Percentiles rank a stretch among this genome's conserved stretches.
Evolutionary conservation across 2,888 invertebrate genomes (phyloP).

Genomic region (Caenorhabditis plicata): DNA sequence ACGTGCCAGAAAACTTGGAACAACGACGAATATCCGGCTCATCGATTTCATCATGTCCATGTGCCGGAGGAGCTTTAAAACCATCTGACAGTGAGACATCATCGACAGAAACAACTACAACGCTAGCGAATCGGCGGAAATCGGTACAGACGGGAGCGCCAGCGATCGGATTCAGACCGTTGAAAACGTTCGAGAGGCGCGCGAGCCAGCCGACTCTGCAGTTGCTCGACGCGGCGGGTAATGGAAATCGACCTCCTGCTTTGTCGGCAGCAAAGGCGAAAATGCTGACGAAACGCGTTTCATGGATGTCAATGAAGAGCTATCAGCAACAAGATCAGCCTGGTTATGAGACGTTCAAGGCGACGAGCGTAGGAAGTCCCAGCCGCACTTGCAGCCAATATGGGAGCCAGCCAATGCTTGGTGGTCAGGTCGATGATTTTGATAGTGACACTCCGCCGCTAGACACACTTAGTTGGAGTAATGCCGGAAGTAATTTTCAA

Average conservation of each 20-base stretch:
- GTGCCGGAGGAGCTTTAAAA: conserved; percentile 37
- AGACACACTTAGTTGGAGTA: conserved; percentile 64
- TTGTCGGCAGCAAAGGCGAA: conserved; percentile 39
- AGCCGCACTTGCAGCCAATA: conserved; percentile 34
- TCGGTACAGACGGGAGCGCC: conserved; percentile 61
- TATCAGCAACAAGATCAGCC: conserved; percentile 41
- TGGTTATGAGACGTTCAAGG: no score
- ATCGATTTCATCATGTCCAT: conserved; percentile 56
- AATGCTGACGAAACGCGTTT: conserved; percentile 59
- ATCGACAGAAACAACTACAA: conserved; percentile 37
- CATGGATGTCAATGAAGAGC: conserved; percentile 64
- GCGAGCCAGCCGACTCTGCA: conserved; percentile 57
- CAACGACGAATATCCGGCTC: conserved; percentile 52
- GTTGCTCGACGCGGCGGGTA: conserved; percentile 17
- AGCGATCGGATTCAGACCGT: conserved; percentile 58
- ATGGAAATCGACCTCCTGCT: conserved; percentile 5
- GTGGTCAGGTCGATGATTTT: conserved; percentile 44
- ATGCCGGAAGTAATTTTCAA: conserved; percentile 52
- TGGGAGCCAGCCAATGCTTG: conserved; percentile 29
- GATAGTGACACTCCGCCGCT: conserved; percentile 63
- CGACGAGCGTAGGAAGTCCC: conserved; percentile 35
- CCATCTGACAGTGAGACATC: conserved; percentile 24
- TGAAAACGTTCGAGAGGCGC: conserved; percentile 54
- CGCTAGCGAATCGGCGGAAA: conserved; percentile 42
- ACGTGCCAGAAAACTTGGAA: conserved; percentile 59